Evolutionary conservation across 2,113 vertebrate species (phyloP).

Genomic region (Chloroceryle aenea): DNA sequence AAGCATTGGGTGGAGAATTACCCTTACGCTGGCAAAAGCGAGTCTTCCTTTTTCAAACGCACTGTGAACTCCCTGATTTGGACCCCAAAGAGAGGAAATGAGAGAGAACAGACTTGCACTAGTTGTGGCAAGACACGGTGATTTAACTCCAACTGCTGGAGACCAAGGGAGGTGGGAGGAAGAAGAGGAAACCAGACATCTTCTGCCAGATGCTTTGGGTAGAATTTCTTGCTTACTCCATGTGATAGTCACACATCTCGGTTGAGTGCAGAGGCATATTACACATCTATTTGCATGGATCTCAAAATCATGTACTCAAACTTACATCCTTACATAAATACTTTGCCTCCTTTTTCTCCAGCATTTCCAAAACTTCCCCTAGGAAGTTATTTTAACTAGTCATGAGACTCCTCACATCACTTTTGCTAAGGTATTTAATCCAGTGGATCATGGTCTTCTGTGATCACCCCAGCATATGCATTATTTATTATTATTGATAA

Average conservation of each 20-base stretch:
- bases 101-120: not conserved
- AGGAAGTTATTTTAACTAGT: not conserved
- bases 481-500: not conserved
- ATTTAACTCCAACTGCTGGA: not conserved
- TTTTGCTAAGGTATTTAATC: not conserved
- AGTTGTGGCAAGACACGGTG: not conserved
- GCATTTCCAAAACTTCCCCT: not conserved
- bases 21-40: rapidly evolving
- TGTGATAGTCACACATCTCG: not conserved
- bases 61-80: not conserved
- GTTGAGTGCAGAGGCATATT: not conserved
- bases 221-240: not conserved
- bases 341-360: not conserved
- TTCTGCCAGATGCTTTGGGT: not conserved
- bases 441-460: not conserved
- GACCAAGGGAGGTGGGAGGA: not conserved
- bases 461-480: not conserved
- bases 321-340: not conserved
- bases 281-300: not conserved
- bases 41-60: not conserved
- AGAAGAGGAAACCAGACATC: not conserved
- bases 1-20: not conserved
- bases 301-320: not conserved
- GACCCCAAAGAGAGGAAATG: not conserved
- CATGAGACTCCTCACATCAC: not conserved